Conservation (phyloP, 2,113 vertebrate genomes). For the Cyanocitta stelleri region DNA sequence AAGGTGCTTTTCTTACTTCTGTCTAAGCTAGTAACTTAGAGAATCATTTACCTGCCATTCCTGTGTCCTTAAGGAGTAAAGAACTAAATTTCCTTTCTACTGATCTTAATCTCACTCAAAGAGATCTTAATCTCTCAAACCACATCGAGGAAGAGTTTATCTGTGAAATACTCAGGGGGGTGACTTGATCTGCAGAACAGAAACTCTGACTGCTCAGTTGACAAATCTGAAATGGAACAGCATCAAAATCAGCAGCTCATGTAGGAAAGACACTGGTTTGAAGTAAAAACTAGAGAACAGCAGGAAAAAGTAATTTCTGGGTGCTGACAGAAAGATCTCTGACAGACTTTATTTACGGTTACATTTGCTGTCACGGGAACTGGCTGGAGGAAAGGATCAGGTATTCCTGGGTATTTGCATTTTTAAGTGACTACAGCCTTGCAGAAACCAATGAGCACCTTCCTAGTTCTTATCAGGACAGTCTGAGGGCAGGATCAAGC, state of each 20-base stretch:
- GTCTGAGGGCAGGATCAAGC: not conserved
- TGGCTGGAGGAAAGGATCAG: not conserved
- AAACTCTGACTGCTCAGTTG: not conserved
- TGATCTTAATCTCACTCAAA: not conserved
- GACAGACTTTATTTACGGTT: not conserved
- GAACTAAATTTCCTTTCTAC: not conserved
- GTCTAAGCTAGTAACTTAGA: not conserved
- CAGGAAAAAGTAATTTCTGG: not conserved
- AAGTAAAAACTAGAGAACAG: not conserved
- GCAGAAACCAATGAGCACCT: not conserved
- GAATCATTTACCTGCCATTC: not conserved
- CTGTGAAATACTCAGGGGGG: not conserved
- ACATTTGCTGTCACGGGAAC: not conserved
- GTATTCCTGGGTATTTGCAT: not conserved
- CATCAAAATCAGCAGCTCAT: not conserved
- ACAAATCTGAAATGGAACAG: not conserved
- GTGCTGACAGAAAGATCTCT: not conserved
- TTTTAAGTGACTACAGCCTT: not conserved
- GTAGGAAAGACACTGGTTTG: not conserved
- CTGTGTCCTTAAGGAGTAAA: not conserved
- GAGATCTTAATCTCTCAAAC: not conserved
- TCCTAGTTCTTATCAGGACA: not conserved
- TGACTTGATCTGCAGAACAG: not conserved
- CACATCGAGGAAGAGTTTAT: not conserved
- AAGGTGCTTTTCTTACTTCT: not conserved